Conservation (phyloP, 2,888 invertebrate genomes). For the Noctua janthina region DNA sequence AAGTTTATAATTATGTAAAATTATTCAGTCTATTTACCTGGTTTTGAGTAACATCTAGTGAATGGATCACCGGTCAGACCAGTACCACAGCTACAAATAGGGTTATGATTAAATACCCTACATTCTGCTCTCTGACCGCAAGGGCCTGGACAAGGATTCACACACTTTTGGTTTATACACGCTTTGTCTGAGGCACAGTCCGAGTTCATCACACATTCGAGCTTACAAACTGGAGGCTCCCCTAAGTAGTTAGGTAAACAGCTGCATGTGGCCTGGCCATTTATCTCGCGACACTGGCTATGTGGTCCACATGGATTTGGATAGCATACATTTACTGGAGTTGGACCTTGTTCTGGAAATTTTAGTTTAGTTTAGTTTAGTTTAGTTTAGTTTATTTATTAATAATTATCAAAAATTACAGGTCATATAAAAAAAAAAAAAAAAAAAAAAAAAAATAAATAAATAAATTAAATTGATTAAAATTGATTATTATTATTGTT, state of each 20-base stretch:
- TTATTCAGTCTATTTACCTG: constrained; percentile 76
- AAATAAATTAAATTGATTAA: too few species aligned
- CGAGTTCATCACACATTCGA: constrained; percentile 92
- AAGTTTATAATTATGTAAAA: neutral
- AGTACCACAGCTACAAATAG: constrained; percentile 92
- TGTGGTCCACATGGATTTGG: constrained; percentile 92
- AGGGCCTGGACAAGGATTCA: constrained; percentile 93
- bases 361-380: too few species aligned
- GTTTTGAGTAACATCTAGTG: constrained; percentile 91
- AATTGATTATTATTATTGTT: too few species aligned
- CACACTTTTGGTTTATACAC: constrained; percentile 93
- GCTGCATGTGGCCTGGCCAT: constrained; percentile 92
- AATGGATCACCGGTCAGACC: constrained; percentile 92
- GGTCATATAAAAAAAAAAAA: too few species aligned
- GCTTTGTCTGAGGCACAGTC: constrained; percentile 92
- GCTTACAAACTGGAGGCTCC: constrained; percentile 92
- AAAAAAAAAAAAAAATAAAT: too few species aligned
- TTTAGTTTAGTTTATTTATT: too few species aligned
- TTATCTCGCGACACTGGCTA: constrained; percentile 90
- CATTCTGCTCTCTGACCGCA: constrained; percentile 93
- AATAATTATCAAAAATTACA: too few species aligned
- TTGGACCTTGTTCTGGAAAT: constrained; percentile 83
- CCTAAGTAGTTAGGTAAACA: constrained; percentile 93
- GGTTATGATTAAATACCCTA: constrained; percentile 93
- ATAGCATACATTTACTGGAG: constrained; percentile 87